Percentiles rank a stretch among this genome's conserved stretches.
These are phyloP conservation scores for Homarus gammarus DNA, from an alignment of 2,888 invertebrate species.

Conservation along the genomic window DNA sequence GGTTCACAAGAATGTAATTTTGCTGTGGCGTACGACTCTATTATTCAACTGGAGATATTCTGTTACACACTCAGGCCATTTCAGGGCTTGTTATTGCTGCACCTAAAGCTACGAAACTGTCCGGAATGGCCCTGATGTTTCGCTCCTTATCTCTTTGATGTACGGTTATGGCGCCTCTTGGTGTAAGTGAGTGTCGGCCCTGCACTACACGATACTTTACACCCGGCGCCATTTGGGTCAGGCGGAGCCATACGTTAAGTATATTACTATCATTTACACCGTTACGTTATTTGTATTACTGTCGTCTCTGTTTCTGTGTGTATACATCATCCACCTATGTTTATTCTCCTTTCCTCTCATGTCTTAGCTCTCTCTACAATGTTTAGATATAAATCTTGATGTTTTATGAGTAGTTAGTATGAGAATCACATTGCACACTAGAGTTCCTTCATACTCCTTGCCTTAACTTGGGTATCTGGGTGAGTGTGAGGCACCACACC, in stretches of 20 bases:
- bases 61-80: neutral
- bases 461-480: too few species aligned
- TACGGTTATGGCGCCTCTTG: neutral
- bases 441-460: too few species aligned
- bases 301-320: too few species aligned
- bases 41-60: neutral
- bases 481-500: neutral
- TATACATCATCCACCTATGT: too few species aligned
- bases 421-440: too few species aligned
- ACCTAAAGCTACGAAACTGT: neutral
- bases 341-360: too few species aligned
- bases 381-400: too few species aligned
- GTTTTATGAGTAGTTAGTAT: too few species aligned
- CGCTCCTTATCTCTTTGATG: conserved; percentile 12
- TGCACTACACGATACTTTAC: neutral
- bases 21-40: neutral
- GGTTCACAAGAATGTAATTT: conserved; percentile 6
- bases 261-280: neutral
- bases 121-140: conserved; percentile 1
- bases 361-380: too few species aligned
- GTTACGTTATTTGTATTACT: neutral
- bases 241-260: neutral
- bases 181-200: neutral
- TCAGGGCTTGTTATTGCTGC: neutral
- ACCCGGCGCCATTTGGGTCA: neutral